A percentile compares a stretch with the other conserved stretches of the same genome.
These are phyloP conservation scores for Vespertilio murinus DNA, from an alignment of 2,797 vertebrate genomes.

Conservation along the genomic window DNA sequence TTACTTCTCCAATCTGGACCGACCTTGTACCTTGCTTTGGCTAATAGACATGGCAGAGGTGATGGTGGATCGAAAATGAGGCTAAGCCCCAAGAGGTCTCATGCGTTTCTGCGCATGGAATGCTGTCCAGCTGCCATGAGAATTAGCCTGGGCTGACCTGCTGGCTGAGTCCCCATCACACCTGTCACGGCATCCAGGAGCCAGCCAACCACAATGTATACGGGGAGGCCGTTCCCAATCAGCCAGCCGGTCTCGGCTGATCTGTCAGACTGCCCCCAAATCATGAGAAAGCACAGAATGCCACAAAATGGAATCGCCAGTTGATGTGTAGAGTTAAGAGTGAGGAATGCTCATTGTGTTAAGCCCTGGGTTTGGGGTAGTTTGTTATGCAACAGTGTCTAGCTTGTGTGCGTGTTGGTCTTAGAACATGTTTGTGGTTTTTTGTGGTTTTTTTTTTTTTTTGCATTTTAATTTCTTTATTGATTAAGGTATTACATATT, in stretches of 20 bases:
- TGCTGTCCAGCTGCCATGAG: neutral
- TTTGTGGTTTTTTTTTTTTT: too few relatives aligned
- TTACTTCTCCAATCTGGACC: conserved; percentile 8
- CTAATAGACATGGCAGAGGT: neutral
- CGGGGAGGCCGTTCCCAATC: neutral
- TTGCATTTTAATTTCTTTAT: too few relatives aligned
- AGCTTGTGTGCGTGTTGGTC: neutral
- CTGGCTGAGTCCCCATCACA: neutral
- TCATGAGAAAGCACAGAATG: neutral
- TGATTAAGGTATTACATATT: too few relatives aligned
- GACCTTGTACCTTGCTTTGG: neutral
- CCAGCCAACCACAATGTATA: neutral
- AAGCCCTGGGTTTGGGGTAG: conserved; percentile 1
- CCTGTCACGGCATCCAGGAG: neutral
- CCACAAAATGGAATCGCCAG: neutral
- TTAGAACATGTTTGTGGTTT: neutral
- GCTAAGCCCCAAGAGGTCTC: neutral
- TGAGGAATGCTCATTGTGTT: neutral
- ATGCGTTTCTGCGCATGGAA: neutral
- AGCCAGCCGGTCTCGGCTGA: neutral
- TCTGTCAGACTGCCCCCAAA: neutral
- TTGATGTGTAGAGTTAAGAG: neutral
- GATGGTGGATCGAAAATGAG: neutral
- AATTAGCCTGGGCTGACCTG: conserved; percentile 1
- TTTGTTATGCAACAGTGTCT: conserved; percentile 10